Percentiles rank a stretch among this genome's conserved stretches.
Evolutionary conservation across 2,888 invertebrate species (phyloP).

Genomic region (Andricus quercusramuli): DNA sequence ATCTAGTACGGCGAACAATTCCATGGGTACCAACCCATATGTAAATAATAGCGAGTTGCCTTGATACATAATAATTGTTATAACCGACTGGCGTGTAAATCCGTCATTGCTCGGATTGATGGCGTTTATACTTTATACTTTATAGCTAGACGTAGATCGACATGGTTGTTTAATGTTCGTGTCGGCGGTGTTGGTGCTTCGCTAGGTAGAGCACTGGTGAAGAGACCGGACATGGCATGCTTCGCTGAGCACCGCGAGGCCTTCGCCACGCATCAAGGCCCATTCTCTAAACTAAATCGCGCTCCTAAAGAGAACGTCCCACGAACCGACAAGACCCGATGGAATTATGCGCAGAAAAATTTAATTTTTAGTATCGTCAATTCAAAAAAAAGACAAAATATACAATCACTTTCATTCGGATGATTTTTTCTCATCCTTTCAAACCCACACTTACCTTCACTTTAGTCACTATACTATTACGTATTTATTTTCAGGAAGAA

Average conservation of each 20-base stretch:
- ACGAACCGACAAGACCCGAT: not conserved
- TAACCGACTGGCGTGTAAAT: not conserved
- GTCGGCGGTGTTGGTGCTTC: constrained; percentile 13
- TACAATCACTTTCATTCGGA: no score
- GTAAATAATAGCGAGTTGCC: not conserved
- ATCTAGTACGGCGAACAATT: no score
- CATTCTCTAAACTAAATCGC: constrained; percentile 49
- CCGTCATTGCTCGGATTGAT: not conserved
- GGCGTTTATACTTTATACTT: constrained; percentile 15
- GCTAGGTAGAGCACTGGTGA: constrained; percentile 33
- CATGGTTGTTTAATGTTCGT: constrained; percentile 27
- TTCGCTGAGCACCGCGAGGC: constrained; percentile 76
- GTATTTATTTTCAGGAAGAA: no score
- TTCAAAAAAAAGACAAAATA: not conserved
- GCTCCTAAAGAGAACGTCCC: constrained; percentile 20
- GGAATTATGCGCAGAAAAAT: constrained; percentile 2
- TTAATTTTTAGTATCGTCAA: not conserved
- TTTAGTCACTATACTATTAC: not conserved
- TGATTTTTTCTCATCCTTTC: not conserved
- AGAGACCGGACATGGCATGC: constrained; percentile 76
- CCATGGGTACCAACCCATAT: not conserved
- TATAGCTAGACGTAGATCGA: constrained; percentile 13
- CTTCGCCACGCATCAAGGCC: constrained; percentile 76
- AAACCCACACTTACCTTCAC: not conserved
- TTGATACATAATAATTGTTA: not conserved